These are phyloP conservation scores for Australoheros scitulus DNA, from an alignment of 2,113 vertebrate genomes.

Conservation along the genomic window DNA sequence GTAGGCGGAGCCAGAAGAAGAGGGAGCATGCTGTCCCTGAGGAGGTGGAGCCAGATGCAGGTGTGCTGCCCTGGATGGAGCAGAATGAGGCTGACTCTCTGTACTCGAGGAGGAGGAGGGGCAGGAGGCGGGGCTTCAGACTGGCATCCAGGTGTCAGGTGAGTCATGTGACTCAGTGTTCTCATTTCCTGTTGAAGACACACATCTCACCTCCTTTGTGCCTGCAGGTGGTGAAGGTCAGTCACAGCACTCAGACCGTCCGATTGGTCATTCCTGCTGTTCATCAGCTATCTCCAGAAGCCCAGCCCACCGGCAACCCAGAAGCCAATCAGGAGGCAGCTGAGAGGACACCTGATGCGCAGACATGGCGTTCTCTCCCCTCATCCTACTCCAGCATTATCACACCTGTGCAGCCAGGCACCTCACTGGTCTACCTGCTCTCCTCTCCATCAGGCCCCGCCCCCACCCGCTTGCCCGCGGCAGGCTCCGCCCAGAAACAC, in stretches of 20 bases:
- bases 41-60: slow-evolving; percentile 30
- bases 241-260: slow-evolving; percentile 86
- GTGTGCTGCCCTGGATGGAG: slow-evolving; percentile 68
- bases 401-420: slow-evolving; percentile 85
- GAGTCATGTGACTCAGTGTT: slow-evolving; percentile 62
- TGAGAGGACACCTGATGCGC: slow-evolving; percentile 79
- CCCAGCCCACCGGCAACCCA: background rate
- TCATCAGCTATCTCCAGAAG: slow-evolving; percentile 70
- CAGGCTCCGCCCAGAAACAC: slow-evolving; percentile 55
- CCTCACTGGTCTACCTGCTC: slow-evolving; percentile 84
- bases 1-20: slow-evolving; percentile 59
- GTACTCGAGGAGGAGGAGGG: slow-evolving; percentile 46
- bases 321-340: slow-evolving; percentile 12
- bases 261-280: slow-evolving; percentile 76
- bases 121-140: slow-evolving; percentile 71
- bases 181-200: background rate
- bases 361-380: slow-evolving; percentile 80
- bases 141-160: slow-evolving; percentile 86
- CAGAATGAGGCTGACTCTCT: slow-evolving; percentile 56
- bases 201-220: background rate
- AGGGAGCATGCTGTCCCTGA: background rate
- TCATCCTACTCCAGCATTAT: slow-evolving; percentile 80
- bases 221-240: slow-evolving; percentile 84
- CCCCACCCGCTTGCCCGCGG: slow-evolving; percentile 15
- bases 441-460: slow-evolving; percentile 79